Evolutionary conservation across 2,888 invertebrate species (phyloP), one percentile per base, ranked within the genome.

Genomic region (Dryococelus australis): DNA sequence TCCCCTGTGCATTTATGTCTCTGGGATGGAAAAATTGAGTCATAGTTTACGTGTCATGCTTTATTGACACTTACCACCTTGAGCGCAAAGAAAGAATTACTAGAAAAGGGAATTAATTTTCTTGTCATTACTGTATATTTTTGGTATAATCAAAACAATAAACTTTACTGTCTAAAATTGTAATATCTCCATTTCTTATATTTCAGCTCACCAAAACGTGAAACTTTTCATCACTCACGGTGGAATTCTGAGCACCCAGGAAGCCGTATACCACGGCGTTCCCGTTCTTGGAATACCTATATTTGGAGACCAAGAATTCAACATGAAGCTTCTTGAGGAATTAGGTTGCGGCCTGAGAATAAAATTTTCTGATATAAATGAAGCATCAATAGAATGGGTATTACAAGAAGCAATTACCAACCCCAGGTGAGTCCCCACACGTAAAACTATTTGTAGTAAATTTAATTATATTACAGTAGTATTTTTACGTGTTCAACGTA

Each of bases 211-310:
- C 91, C 92, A 92, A 1, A 94, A 94, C 87, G 92, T 94, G 0
- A 93, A 93, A 89, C 90, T 94, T 0, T 95, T 95, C 89, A 93
- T 95, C 87, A 94, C 94, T 16, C 94, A 95, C 90, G 94, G 94
- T 43, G 95, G 95, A 0, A 91, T 94, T 83, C 92, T 94, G 89
- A 94, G 94, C 88, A 92, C 93, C 20, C 93, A 93, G 88, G 95
- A 95, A 91, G 92, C 94, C 0, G 92, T 94, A 43, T 92, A 92
- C 88, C 92, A 92, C 81, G 92, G 92, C 28, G 93, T 93, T 78
- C 94, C 94, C 4, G 91, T 94, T 86, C 90, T 94, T 86, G 93
- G 93, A 81, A 92, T 94, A 88, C 94, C 94, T 65, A 91, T 94
- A 51, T 92, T 93, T 84, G 92, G 93, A 43, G 94, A 94, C 89